Percentiles rank a stretch among this genome's conserved stretches.
Evolutionary conservation across 2,113 vertebrate species (phyloP).

Genomic region (Crotalus helleri): DNA sequence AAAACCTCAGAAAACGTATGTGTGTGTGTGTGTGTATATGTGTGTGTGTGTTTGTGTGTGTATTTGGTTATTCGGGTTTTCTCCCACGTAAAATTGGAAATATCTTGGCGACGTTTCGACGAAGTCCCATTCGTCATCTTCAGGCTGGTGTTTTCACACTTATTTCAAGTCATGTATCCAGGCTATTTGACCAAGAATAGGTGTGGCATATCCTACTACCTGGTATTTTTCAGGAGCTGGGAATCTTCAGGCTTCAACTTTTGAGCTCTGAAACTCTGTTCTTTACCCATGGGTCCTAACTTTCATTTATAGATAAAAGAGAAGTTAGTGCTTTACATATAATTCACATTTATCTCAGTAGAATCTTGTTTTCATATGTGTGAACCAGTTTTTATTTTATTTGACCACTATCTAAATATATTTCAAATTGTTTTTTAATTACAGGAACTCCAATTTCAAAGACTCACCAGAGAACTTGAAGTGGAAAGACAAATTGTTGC

Average conservation of each 20-base stretch:
- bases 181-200: neutral
- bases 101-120: too few species aligned
- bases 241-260: neutral
- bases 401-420: conserved; percentile 53
- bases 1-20: too few species aligned
- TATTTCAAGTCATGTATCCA: neutral
- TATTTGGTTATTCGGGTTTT: too few species aligned
- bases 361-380: conserved; percentile 31
- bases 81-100: too few species aligned
- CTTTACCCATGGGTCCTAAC: neutral
- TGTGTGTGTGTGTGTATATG: too few species aligned
- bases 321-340: neutral
- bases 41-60: too few species aligned
- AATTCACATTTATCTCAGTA: neutral
- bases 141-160: neutral
- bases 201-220: neutral
- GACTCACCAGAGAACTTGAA: conserved; percentile 98
- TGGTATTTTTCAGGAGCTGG: neutral
- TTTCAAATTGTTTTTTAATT: conserved; percentile 64
- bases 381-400: conserved; percentile 31
- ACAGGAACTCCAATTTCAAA: conserved; percentile 99
- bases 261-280: neutral
- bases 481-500: conserved; percentile 99
- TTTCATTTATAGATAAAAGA: neutral
- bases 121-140: too few species aligned